Evolutionary conservation across 1,140 invertebrate genomes (phyloP), one percentile per base, ranked within the genome.

Genomic region (Drosophila sproati): DNA sequence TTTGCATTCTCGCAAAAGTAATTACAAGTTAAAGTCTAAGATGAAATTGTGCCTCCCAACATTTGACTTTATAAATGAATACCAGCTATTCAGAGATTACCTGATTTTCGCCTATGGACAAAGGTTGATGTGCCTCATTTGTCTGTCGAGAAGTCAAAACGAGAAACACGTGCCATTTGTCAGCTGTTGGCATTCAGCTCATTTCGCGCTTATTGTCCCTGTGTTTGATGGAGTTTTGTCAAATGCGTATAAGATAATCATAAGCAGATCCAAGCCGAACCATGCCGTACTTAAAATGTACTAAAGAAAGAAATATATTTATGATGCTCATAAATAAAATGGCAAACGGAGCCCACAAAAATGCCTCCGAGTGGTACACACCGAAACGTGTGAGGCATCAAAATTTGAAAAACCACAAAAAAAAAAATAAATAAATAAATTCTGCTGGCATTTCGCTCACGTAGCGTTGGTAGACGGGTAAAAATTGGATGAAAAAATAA

Each of bases 291-390:
- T 76, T 72, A 72, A 61, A 76, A 54, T 61, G 50, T 72, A 71
- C 68, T 50, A 70, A 78, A 52, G 61, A 67, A 63, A 63, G 41
- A 85, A 54, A 86, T 86, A 69, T 86, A 80, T 86, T 86, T 86
- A 86, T 86, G 83, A 76, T 76, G 78, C 59, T 61, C 82, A 86
- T 86, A 86, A 86, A 86, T 86, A 86, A 81, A 81, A 62, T 76
- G 62, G 70, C 75, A 86, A 73, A 63, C 45, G 59, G 48, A 64
- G 48, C 59, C 47, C 63, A 55, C 31, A 61, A 50, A 72, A 75
- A 67, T 47, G 52, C 62, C 51, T 80, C 45, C 60, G 64, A 70
- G 57, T 75, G 69, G 77, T 56, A 77, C 69, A 77, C 60, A 55
- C 47, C 48, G 10, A 83, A 75, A 85, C 82, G 82, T 85, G 82